Conservation (phyloP, 2,888 invertebrate species). For the Ferrisia virgata region DNA sequence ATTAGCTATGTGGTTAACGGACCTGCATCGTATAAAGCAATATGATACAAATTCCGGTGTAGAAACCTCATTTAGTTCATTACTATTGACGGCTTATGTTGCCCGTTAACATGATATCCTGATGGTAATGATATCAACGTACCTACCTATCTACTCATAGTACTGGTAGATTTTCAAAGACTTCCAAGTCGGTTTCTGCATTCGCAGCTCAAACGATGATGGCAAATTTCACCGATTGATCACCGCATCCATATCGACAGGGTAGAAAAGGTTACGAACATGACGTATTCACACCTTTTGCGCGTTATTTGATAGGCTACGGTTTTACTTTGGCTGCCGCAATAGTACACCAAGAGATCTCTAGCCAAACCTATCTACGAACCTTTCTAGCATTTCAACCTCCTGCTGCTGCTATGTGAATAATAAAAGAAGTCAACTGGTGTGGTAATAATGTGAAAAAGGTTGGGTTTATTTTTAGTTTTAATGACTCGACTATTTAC, state of each 20-base stretch:
- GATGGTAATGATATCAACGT: neutral
- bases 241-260: neutral
- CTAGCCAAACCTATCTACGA: too few species aligned
- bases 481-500: neutral
- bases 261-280: neutral
- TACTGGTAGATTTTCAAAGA: neutral
- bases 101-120: conserved; percentile 18
- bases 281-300: neutral
- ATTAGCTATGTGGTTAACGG: neutral
- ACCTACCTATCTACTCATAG: too few species aligned
- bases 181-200: neutral
- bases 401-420: neutral
- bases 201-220: neutral
- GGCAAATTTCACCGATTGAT: neutral
- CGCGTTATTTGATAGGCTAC: neutral
- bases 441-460: neutral
- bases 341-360: too few species aligned
- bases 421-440: neutral
- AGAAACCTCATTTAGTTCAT: conserved; percentile 24
- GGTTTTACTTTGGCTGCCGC: neutral
- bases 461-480: neutral
- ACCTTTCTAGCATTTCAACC: too few species aligned
- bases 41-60: neutral
- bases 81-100: neutral
- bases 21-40: neutral